Evolutionary conservation across 2,113 vertebrate species (phyloP), one percentile per base, ranked within the genome.

Genomic region (Petroica traversi): DNA sequence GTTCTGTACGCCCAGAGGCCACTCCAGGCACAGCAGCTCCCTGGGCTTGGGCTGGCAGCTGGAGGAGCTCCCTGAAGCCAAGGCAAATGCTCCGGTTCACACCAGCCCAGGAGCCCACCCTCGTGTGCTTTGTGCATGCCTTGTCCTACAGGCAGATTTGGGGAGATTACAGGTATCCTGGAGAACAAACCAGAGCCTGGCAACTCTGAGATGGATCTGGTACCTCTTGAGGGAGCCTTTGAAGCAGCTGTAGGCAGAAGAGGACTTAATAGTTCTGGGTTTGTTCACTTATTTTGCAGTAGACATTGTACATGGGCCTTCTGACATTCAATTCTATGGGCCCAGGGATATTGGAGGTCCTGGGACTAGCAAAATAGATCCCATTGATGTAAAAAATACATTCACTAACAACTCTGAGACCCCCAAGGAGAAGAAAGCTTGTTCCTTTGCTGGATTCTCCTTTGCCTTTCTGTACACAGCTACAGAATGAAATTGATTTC

Each of bases 111-210:
- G 43, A 89, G 3, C 29, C 48, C 22, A 17, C 17, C 41, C 20
- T 14, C 0, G 0, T 2, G 2, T 11, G 19, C 24, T 89, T 58
- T 58, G 55, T 15, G 22, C 1, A 0, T 4, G 2, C 55, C 38
- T 64, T 36, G 5, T 69, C 38, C 77, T 41, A 29, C 6, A 5
- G 52, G 66, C 40, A 69, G 36, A 41, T 78, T 19, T 48, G 31
- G 41, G 48, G 51, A 64, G 46, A 29, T 59, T 55, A 48, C 0
- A 14, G 36, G 25, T 29, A 14, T 51, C 6, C 1, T 68, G 52
- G 71, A 48, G 49, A 59, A 18, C 23, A 89, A 75, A 52, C 19
- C 25, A 52, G 79, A 87, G 33, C 36, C 55, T 85, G 74, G 58
- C 40, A 93, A 31, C 25, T 41, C 52, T 41, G 51, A 58, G n/a